These are phyloP conservation scores for Drosophila erecta DNA, from an alignment of 1,140 invertebrate species.

Conservation along the genomic window DNA sequence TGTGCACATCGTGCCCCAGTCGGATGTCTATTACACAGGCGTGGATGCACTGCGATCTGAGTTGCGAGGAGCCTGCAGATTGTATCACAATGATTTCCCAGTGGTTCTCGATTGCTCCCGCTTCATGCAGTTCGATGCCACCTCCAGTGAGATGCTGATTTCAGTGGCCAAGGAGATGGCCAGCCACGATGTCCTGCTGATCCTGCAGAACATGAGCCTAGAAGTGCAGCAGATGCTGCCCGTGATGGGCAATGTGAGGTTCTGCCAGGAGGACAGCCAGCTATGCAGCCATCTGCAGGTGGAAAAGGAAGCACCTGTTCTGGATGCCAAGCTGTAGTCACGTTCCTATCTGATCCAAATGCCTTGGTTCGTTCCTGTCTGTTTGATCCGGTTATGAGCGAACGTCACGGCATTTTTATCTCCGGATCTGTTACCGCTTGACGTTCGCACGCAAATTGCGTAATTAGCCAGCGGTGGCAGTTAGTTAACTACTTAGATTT, in stretches of 20 bases:
- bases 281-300: constrained; percentile 32
- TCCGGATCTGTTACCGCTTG: constrained; percentile 6
- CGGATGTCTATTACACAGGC: constrained; percentile 88
- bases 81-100: constrained; percentile 84
- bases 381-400: constrained; percentile 5
- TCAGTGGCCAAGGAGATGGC: constrained; percentile 75
- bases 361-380: background rate
- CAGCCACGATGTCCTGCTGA: constrained; percentile 52
- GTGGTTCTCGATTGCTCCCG: constrained; percentile 87
- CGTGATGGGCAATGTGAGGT: constrained; percentile 56
- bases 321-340: constrained; percentile 42
- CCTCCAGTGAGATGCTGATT: constrained; percentile 86
- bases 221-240: constrained; percentile 72
- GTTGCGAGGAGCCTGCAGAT: constrained; percentile 84
- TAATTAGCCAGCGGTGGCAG: constrained; percentile 13
- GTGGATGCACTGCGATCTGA: constrained; percentile 86
- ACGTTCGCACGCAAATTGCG: constrained; percentile 42
- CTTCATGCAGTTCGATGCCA: constrained; percentile 88
- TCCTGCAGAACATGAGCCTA: constrained; percentile 66
- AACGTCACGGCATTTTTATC: constrained; percentile 24
- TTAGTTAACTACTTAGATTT: constrained; percentile 31
- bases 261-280: constrained; percentile 53
- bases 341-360: background rate
- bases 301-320: constrained; percentile 10
- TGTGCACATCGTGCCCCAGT: constrained; percentile 86